These are phyloP conservation scores for Urocolius indicus DNA, from an alignment of 2,113 vertebrate genomes.

Conservation along the genomic window DNA sequence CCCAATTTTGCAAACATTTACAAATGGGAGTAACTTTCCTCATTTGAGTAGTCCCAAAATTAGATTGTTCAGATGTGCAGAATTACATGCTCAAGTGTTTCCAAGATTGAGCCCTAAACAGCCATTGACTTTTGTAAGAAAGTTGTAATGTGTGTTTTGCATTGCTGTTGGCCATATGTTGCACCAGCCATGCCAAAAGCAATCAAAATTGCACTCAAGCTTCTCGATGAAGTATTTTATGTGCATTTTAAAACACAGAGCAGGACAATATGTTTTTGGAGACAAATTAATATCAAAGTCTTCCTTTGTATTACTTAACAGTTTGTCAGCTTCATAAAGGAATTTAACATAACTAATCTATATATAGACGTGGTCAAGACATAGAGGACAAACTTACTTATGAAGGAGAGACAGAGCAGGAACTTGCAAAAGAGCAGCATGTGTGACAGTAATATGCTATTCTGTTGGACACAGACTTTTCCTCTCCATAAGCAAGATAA, in stretches of 20 bases:
- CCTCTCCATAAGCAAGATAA: background rate
- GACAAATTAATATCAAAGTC: slow-evolving; percentile 58
- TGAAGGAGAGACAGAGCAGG: background rate
- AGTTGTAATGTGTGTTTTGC: slow-evolving; percentile 31
- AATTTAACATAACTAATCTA: slow-evolving; percentile 46
- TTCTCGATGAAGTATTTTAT: slow-evolving; percentile 69
- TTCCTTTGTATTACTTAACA: slow-evolving; percentile 24
- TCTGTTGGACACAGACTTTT: slow-evolving; percentile 35
- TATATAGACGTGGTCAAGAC: slow-evolving; percentile 39
- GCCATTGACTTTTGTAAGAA: slow-evolving; percentile 32
- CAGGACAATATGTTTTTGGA: slow-evolving; percentile 53
- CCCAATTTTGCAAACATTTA: slow-evolving; percentile 22
- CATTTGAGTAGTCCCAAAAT: slow-evolving; percentile 39
- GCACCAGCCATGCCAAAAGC: slow-evolving; percentile 66
- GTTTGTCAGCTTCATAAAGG: slow-evolving; percentile 48
- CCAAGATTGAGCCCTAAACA: slow-evolving; percentile 37
- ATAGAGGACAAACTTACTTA: slow-evolving; percentile 8
- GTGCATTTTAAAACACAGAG: slow-evolving; percentile 55
- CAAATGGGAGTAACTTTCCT: slow-evolving; percentile 28
- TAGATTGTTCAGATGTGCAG: slow-evolving; percentile 42
- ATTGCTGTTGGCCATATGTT: slow-evolving; percentile 71
- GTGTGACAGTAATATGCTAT: slow-evolving; percentile 39
- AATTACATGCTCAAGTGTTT: slow-evolving; percentile 32
- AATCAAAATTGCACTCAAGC: slow-evolving; percentile 70
- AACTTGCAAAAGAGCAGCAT: slow-evolving; percentile 39